A percentile compares a stretch with the other conserved stretches of the same genome.
Conservation (phyloP, 1,140 invertebrate species). For the Ips nitidus region DNA sequence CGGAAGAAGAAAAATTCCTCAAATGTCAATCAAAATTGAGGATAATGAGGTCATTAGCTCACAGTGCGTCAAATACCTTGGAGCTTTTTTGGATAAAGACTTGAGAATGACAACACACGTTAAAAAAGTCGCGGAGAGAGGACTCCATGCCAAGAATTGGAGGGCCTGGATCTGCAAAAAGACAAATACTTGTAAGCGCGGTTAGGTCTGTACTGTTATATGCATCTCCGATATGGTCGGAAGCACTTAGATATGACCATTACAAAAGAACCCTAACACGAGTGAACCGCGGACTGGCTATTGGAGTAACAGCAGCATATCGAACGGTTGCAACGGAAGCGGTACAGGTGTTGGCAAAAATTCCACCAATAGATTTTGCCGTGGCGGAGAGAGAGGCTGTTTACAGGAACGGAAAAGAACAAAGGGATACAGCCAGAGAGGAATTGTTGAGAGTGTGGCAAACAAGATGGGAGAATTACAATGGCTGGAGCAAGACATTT, state of each 20-base stretch:
- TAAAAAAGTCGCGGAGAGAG: background rate
- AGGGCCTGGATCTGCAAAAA: background rate
- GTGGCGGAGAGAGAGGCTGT: background rate
- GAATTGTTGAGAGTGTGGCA: background rate
- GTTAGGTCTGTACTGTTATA: background rate
- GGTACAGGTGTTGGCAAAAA: background rate
- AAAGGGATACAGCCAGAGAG: background rate
- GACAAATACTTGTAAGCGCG: background rate
- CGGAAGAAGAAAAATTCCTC: background rate
- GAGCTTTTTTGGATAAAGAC: background rate
- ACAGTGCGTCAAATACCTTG: constrained; percentile 1
- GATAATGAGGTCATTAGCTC: background rate
- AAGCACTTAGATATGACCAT: background rate
- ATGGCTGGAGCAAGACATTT: background rate
- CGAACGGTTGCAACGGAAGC: background rate
- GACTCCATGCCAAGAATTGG: constrained; percentile 14
- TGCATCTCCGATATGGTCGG: background rate
- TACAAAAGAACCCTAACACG: background rate
- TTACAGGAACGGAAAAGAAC: background rate
- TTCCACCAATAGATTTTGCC: background rate
- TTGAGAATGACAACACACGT: constrained; percentile 11
- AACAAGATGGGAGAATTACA: background rate
- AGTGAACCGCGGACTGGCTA: background rate
- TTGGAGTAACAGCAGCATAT: background rate
- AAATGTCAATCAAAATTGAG: background rate